Evolutionary conservation across 2,113 vertebrate species (phyloP), one percentile per base, ranked within the genome.

Genomic region (Anoplopoma fimbria): DNA sequence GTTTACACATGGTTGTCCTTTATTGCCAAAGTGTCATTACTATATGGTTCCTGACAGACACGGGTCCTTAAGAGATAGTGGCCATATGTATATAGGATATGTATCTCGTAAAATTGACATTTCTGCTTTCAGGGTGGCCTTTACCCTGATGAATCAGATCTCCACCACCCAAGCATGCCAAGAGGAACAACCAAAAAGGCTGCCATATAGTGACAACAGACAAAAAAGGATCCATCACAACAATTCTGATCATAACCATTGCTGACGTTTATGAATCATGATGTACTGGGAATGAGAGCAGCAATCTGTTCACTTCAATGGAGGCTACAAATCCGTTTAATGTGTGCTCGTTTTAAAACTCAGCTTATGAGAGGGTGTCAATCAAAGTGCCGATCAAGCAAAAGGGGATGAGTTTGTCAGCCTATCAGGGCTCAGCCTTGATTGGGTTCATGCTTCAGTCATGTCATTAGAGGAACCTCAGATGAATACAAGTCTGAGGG

Each of bases 261-360:
- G 77, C 62, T 77, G 79, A 81, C 81, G 60, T 84, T 75, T 72
- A 69, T 85, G 72, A 86, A 69, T 92, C 80, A 85, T 89, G 87
- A 84, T 40, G 53, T 67, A 29, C 19, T 47, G 19, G 33, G 69
- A 64, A 82, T 65, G 33, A 68, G 78, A 71, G 78, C 77, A 70
- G 74, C 62, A 75, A 79, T 82, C 63, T 82, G 60, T 76, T 73
- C 61, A 23, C 21, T 47, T 5, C 12, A 79, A 82, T 79, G 34
- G 81, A 61, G 13, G 34, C 79, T 38, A 64, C 71, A 80, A 77
- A 85, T 86, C 67, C 3, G 8, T 79, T 91, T 75, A 67, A 76
- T 71, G 53, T 14, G 25, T 25, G 13, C 36, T 82, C 17, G 0
- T 83, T 90, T 79, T 70, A 60, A n/a, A 86, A 82, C 58, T 64